Conservation (phyloP, 2,113 vertebrate species). For the Terrapene triunguis region DNA sequence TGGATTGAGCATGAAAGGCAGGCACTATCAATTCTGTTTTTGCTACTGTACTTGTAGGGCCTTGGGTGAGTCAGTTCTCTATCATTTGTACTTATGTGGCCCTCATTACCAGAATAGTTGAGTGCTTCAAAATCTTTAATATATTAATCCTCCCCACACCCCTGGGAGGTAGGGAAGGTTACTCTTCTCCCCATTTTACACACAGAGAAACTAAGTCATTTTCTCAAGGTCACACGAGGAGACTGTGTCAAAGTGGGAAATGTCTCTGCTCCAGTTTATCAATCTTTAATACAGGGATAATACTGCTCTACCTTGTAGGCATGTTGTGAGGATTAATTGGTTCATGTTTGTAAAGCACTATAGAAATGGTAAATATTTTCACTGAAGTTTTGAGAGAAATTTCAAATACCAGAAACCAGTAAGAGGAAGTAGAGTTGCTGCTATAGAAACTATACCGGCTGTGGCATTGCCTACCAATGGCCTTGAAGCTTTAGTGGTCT, state of each 20-base stretch:
- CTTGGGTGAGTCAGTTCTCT: background rate
- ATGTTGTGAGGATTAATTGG: background rate
- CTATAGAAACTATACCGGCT: background rate
- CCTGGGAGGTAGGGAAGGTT: background rate
- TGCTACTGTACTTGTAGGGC: background rate
- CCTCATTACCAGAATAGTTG: background rate
- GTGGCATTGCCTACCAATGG: background rate
- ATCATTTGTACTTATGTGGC: accelerated
- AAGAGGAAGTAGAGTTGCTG: background rate
- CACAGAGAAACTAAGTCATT: background rate
- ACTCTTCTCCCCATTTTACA: background rate
- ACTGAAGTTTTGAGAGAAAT: background rate
- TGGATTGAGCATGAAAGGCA: background rate
- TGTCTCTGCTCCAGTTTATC: background rate
- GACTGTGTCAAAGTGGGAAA: background rate
- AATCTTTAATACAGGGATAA: background rate
- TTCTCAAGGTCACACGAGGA: background rate
- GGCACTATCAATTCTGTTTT: background rate
- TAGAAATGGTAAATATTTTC: background rate
- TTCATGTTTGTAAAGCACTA: background rate
- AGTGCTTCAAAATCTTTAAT: background rate
- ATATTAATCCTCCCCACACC: background rate
- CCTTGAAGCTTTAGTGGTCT: background rate
- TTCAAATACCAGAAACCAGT: background rate
- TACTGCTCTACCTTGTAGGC: background rate